Base-by-base conservation (phyloP, 2,797 vertebrate species). In the Labroides dimidiatus region DNA sequence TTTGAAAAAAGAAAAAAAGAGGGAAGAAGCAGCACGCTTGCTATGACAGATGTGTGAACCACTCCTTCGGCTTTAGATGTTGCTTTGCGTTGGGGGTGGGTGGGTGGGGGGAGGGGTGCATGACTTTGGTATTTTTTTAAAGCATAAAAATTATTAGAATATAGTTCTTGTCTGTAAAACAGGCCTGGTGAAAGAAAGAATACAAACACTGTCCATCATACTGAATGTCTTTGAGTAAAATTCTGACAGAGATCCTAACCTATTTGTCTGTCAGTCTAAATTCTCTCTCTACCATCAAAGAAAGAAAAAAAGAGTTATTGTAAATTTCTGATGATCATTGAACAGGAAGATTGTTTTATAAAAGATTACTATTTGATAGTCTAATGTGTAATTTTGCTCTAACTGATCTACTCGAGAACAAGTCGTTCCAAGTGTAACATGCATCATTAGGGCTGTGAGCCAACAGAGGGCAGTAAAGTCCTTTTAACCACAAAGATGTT, bases 391-490 rank as follows among this genome's bases (percentile, higher is more conserved):
- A 43, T 47, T 12, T 49, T 52, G 7, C 24, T 11, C 9, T 52
- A 6, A 4, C 6, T 49, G 13, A 33, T 11, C 24, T 16, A 16
- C 16, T 6, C 17, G 20, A 55, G 37, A n/a, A n/a, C 17, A 0
- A 12, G 2, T 24, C 8, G 9, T 39, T 45, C 12, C 4, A 41
- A 33, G 2, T 19, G 5, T 8, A 21, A 24, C 5, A 17, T 4
- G 6, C 4, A 20, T n/a, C 19, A 33, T 56, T 27, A 27, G 0
- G 2, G 13, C 20, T 44, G 2, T 33, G 9, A 52, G 16, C 39
- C 68, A 66, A 7, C 11, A 75, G 63, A 70, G 58, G 11, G 20
- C 59, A 75, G 58, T 44, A 66, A 52, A 42, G 21, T 56, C 10
- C 21, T 13, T 5, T 23, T 17, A n/a, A 23, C 9, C 3, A 39